Evolutionary conservation across 2,797 vertebrate species (phyloP), one percentile per base, ranked within the genome.

Genomic region (Aeoliscus strigatus): DNA sequence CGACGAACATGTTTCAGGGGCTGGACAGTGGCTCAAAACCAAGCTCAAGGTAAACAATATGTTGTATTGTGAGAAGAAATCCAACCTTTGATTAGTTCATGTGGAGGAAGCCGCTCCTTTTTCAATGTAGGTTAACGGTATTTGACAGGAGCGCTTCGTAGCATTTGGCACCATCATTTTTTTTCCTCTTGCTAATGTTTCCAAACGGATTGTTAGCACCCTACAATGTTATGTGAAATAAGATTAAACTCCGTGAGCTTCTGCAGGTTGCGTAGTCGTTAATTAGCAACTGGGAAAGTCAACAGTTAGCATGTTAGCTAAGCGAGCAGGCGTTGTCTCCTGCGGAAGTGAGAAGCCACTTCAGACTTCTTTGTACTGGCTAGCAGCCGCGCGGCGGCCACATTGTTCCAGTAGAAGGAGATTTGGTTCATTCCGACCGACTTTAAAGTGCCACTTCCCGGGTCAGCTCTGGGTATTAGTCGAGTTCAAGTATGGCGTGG

Each of bases 1-100:
- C 68, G 3, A 92, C 83, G 8, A 87, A 86, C 77, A 93, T 89
- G 87, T 97, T 90, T 43, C 91, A 87, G 58, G 87, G 77, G 0
- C 36, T 91, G 10, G 90, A 88, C 2, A 54, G 21, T 3, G 76
- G 69, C 3, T 18, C 68, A 2, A 92, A 90, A 56, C 70, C 88
- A 0, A 91, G 88, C 50, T 94, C 93, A 42, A 93, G 95, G 95
- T 96, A 55, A 37, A 26, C 1, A 65, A 9, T 4, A 5, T 18
- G 4, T 6, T 14, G 8, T 6, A 11, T 1, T n/a, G 5, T 33
- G 11, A 11, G 35, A 21, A 34, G 12, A 38, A 54, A 16, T 8
- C 16, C 26, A n/a, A n/a, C 27, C 3, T 1, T 25, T 37, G 28
- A 6, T 46, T 43, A 52, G 39, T 34, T 44, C 18, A 21, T 6